Evolutionary conservation across 92 coral and sea anemone genomes (phyloP), one percentile per base, ranked within the genome.

Genomic region (Pocillopora grandis): DNA sequence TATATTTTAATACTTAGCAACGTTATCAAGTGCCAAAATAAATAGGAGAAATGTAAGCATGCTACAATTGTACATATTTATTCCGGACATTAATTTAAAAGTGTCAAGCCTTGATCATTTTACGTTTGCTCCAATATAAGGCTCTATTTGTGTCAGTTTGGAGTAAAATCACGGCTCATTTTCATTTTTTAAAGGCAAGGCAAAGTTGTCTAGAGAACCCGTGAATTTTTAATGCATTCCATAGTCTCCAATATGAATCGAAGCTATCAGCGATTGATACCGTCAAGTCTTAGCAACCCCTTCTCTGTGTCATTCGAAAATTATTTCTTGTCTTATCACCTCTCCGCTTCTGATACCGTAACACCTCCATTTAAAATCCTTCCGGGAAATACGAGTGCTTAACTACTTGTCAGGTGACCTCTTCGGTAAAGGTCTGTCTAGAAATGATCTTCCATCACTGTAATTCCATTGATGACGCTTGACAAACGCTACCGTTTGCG

Each of bases 381-480:
- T 17, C 21, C 19, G 13, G 64, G 73, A 61, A 62, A 83, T 33
- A 74, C 64, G 72, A 73, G 64, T 18, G 49, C 72, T 10, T 58
- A 76, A 59, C 77, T 86, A 75, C 91, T 91, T 91, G 70, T 82
- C 92, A 49, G 59, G 72, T 56, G 92, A 76, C 62, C 91, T 86
- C 81, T 90, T 94, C 1, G 98, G 98, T 55, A 92, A 72, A 0
- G 95, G 90, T 72, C 98, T 87, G 61, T 94, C 79, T 76, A 85
- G 90, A 31, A 62, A 83, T 37, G 56, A 65, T 76, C 95, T 83
- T 42, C 82, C 60, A 67, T 94, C 98, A 16, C 67, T 92, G 62
- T 88, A 91, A 82, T 88, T 86, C 98, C 98, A 94, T 11, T 86
- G 85, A 66, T 87, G 98, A 76, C 89, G 87, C 67, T 94, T 94